Base-by-base conservation (phyloP, 2,113 vertebrate genomes). In the Istiophorus platypterus region DNA sequence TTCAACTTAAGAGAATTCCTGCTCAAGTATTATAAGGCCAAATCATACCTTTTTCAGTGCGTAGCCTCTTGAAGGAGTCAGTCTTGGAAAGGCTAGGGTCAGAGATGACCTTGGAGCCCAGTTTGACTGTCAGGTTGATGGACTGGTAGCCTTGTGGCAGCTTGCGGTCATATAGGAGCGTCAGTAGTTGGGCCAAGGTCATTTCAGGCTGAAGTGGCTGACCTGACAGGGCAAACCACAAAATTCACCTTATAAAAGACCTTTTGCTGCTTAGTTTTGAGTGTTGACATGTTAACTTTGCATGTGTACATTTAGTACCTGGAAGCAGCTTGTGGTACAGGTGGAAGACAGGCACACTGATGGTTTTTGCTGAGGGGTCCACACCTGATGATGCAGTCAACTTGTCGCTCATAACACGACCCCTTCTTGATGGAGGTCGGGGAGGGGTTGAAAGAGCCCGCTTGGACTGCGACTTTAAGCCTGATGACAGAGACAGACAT, bases 401-500 rank as follows among this genome's bases (percentile, higher is more conserved):
- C 95, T 99, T 99, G 94, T 99, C 98, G 1, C 96, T 93, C 89
- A 98, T 93, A 74, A 98, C 95, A 29, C 98, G 96, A n/a, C 98
- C 98, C 91, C 98, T 93, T 66, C 98, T 94, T 13, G 98, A 99
- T 0, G 98, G 98, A 31, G 98, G 98, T n/a, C 98, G 96, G 37
- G 98, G 97, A 29, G 98, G 97, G 0, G 97, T 97, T 18, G 97
- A 97, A 42, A 99, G 96, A 47, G 98, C 97, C 58, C 98, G 96
- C 87, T 99, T 99, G 52, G 98, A 99, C 54, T 99, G 98, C 39
- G 98, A 99, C 92, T 99, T 99, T 85, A 99, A 93, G 51, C 98
- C 98, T 99, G 85, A 39, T 1, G 47, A 29, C 9, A 70, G 18
- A 92, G 13, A 68, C 31, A 61, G 56, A 71, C 7, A 70, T 29